phyloP scores from a whole-genome alignment of 2,888 invertebrate genomes.

The Ophonus ardosiacus region DNA sequence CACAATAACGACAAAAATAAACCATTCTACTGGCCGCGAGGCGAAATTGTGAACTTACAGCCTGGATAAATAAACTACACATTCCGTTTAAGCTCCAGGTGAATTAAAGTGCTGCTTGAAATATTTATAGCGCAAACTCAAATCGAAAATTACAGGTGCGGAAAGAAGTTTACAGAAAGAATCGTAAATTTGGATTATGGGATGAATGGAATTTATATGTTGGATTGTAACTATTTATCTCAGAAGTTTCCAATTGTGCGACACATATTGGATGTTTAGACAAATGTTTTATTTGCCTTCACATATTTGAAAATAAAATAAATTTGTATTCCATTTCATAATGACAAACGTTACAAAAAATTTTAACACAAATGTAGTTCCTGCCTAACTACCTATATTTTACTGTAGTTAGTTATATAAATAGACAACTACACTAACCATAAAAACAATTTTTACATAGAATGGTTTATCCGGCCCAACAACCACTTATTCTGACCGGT shows the following conservation, averaged over 20 bases:
- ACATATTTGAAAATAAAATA: background rate
- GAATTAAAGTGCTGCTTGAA: conserved; percentile 28
- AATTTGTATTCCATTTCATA: too few relatives aligned
- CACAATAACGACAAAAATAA: conserved; percentile 41
- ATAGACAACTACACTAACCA: too few relatives aligned
- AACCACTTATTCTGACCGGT: too few relatives aligned
- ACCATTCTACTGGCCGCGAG: background rate
- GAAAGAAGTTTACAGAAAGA: background rate
- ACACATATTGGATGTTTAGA: background rate
- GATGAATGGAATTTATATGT: conserved; percentile 32
- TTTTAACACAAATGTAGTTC: too few relatives aligned
- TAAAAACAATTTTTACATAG: too few relatives aligned
- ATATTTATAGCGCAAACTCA: conserved; percentile 18
- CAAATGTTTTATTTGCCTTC: background rate
- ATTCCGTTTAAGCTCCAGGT: conserved; percentile 36
- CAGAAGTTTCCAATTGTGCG: background rate
- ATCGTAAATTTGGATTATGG: conserved; percentile 27
- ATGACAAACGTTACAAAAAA: too few relatives aligned
- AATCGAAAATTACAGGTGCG: conserved; percentile 47
- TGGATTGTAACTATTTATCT: conserved; percentile 22
- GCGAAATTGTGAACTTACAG: conserved; percentile 11
- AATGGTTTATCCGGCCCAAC: too few relatives aligned
- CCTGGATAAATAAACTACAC: conserved; percentile 45
- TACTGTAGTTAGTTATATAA: too few relatives aligned
- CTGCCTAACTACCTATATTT: too few relatives aligned